Evolutionary conservation across 2,888 invertebrate species (phyloP), one percentile per base, ranked within the genome.

Genomic region (Kryphioiulus occultus): DNA sequence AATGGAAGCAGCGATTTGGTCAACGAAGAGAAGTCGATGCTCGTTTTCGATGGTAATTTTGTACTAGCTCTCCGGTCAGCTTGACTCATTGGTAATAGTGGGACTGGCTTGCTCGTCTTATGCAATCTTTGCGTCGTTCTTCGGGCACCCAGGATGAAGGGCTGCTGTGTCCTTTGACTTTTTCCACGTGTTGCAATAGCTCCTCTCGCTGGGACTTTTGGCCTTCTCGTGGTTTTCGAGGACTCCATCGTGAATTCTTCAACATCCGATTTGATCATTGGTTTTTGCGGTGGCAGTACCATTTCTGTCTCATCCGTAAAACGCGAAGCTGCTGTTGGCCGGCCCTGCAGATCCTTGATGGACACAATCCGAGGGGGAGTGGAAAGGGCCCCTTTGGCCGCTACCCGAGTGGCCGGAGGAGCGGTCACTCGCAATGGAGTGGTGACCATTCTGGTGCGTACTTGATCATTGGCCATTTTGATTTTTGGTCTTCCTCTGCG

Each of bases 341-440:
- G 32, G 26, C 83, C 87, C 1, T 42, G 39, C 17, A 87, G 84
- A 26, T 84, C 87, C 26, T 39, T 87, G 32, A 87, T 87, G n/a
- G 87, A 87, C 35, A 87, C 39, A 44, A 87, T 87, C 44, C 87
- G 82, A 42, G 87, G 87, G 17, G 47, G 84, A 44, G 30, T 32
- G 26, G 84, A 42, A n/a, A 86, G 53, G 12, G 53, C 26, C 0
- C 53, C 19, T 47, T 47, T 86, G 53, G 86, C 30, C 30, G 19
- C 17, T 30, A 30, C 15, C 17, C 78, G 78, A 30, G 78, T 78
- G 78, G 26, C 12, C 12, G 78, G 78, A 12, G 78, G 30, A 30
- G 30, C 30, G 26, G 78, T 78, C 26, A 78, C 78, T 30, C 78
- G 30, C 26, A 78, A 10, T 12, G 78, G 78, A 78, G 78, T 30